Base-by-base conservation (phyloP, 2,888 invertebrate species). In the Crepidodera aurea region DNA sequence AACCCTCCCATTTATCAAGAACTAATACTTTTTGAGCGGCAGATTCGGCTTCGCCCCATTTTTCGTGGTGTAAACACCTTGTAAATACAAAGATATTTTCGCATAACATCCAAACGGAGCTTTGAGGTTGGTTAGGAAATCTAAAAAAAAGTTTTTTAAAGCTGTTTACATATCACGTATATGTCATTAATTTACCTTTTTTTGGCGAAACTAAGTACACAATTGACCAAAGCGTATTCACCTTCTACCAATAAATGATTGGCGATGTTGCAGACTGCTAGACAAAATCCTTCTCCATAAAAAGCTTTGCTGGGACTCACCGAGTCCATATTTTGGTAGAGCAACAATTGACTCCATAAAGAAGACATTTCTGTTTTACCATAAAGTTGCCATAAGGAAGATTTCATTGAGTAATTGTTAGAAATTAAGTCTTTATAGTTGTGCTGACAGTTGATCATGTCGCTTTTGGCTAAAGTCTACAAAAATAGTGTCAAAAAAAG, bases 341-440 rank as follows among this genome's bases (percentile, higher is more conserved):
- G 83, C 34, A 94, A 81, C 10, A 94, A 80, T 78, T 95, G 94
- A 51, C 92, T 88, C 78, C 88, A 90, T 29, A 95, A 83, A 0
- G 90, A 90, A 0, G 91, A 89, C 87, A 94, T 90, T 79, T 93
- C 92, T 1, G 90, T 88, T 79, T 93, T 92, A 0, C 96, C 96
- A 78, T 94, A 96, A 57, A 93, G 86, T 10, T 90, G 86, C 96
- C 96, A 96, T 7, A 96, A 83, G 0, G 93, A 92, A 0, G 94
- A 89, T 69, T 92, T 90, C 80, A 94, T 90, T 0, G 92, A 89
- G 70, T 92, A 86, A 16, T 92, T 92, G 66, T 90, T 90, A 67
- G 92, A 89, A 65, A 92, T 89, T 55, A 95, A 83, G 70, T 94
- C 94, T 1, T 89, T 85, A 82, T 93, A 87, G 0, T 92, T 92